Evolutionary conservation across 2,797 vertebrate genomes (phyloP), one percentile per base, ranked within the genome.

Genomic region (Sebastes taczanowskii): DNA sequence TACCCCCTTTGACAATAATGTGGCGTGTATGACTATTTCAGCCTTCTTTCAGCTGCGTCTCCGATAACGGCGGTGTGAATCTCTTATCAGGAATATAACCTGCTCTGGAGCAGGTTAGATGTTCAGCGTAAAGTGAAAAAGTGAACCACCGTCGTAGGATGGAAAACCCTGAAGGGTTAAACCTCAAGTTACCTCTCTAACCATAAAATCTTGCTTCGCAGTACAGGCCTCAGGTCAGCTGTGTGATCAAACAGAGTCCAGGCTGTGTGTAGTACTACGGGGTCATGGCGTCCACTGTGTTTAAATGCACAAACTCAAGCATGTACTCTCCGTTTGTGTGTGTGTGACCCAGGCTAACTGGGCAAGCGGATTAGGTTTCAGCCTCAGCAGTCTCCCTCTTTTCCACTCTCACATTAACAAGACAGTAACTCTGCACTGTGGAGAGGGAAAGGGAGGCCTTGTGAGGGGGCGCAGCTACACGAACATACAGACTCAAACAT

Each of bases 351-450:
- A 66, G 66, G 62, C 63, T 81, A 70, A 81, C 81, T 88, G 78
- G 72, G 83, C 76, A 61, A 81, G 76, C 64, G 59, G 86, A 79
- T 95, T 92, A 38, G 42, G 85, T 95, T 95, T 91, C 94, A 87
- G 76, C 75, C 81, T 79, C 71, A 70, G 71, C 79, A 52, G 59
- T 86, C 81, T 77, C 82, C 83, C 66, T 86, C 74, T 83, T 89
- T 90, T 88, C 84, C 89, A 81, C 66, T 81, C 89, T 84, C 68
- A 61, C 83, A 89, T 90, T 74, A 87, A 85, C 89, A 88, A 82
- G 89, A 91, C 85, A 86, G 86, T 84, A 90, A 86, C 68, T 14
- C 61, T 64, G 88, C 56, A 59, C 59, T 55, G 58, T 71, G 75
- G 32, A 58, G 35, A 77, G 78, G 64, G 76, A 66, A 64, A 61